Percentiles rank a stretch among this genome's conserved stretches.
These are phyloP conservation scores for Falco berigora DNA, from an alignment of 2,797 vertebrate species.

Conservation along the genomic window DNA sequence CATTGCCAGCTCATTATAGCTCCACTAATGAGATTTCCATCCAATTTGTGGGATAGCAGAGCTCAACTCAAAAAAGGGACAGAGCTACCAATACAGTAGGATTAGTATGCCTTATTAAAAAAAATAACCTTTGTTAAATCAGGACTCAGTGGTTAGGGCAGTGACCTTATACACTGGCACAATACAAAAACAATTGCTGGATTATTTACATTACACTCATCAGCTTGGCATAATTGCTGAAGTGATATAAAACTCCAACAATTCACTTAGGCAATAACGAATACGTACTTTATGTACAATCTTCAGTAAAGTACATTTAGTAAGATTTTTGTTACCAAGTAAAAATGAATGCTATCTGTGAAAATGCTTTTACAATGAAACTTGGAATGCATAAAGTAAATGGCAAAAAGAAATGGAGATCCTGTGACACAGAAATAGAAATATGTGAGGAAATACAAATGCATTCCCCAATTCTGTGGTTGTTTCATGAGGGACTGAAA, in stretches of 20 bases:
- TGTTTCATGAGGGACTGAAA: not conserved
- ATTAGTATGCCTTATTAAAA: conserved; percentile 58
- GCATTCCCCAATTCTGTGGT: not conserved
- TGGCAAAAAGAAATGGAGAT: not conserved
- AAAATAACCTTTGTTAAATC: conserved; percentile 54
- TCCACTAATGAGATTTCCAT: conserved; percentile 70
- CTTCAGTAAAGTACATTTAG: not conserved
- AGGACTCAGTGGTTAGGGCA: not conserved
- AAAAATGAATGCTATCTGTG: not conserved
- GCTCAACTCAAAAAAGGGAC: conserved; percentile 48
- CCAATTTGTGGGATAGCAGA: conserved; percentile 64
- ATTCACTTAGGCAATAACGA: conserved; percentile 12
- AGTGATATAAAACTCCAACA: not conserved
- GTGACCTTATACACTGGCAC: not conserved
- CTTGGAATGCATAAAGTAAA: not conserved
- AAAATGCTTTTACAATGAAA: not conserved
- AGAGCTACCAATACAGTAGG: conserved; percentile 49
- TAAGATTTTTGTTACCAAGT: not conserved
- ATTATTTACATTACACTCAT: conserved; percentile 40
- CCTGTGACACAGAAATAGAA: not conserved
- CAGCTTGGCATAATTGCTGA: conserved; percentile 19
- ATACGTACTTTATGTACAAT: not conserved
- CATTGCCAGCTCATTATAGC: conserved; percentile 67
- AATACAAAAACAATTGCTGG: conserved; percentile 6
- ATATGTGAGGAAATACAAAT: not conserved